Evolutionary conservation across 2,888 invertebrate species (phyloP), one percentile per base, ranked within the genome.

Genomic region (Phasia obesa): DNA sequence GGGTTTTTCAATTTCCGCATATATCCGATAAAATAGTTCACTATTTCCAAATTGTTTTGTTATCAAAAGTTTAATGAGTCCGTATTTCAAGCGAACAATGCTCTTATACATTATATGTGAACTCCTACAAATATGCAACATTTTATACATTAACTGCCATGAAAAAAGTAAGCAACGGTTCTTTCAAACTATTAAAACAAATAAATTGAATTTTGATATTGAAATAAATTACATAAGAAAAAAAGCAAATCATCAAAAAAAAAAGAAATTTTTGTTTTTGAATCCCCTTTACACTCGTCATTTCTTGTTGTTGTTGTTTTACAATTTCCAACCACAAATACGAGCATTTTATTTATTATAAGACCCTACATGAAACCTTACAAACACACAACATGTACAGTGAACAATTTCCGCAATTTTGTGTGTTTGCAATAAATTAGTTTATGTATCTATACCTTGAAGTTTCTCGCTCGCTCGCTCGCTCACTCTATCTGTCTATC

Each of bases 61-160:
- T n/a, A n/a, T n/a, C n/a, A n/a, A 35, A 11, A 35, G 1, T 35
- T 35, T 35, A 35, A 35, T 11, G 35, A 9, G 1, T 11, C 35
- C 35, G 11, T 35, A 35, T 11, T 35, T 35, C 5, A 35, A 11
- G 11, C 5, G 35, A 35, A 0, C 35, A 35, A 11, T 35, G 5
- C 27, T 21, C 21, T 4, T 49, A 25, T 15, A 9, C 19, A 15
- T 3, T 25, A 51, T 59, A 35, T 60, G 9, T 47, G 44, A 51
- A 6, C 59, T 6, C 59, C 57, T 76, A 51, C 49, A 67, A 67
- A 51, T 67, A 60, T 74, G 73, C 73, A 19, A 23, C 19, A 17
- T 49, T 31, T 47, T 64, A 7, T 17, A 49, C 17, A 23, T 49
- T 42, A 42, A 62, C 3, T 4, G 31, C 11, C 3, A n/a, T 35